Evolutionary conservation across 2,113 vertebrate species (phyloP).

Genomic region (Pyxicephalus adspersus): DNA sequence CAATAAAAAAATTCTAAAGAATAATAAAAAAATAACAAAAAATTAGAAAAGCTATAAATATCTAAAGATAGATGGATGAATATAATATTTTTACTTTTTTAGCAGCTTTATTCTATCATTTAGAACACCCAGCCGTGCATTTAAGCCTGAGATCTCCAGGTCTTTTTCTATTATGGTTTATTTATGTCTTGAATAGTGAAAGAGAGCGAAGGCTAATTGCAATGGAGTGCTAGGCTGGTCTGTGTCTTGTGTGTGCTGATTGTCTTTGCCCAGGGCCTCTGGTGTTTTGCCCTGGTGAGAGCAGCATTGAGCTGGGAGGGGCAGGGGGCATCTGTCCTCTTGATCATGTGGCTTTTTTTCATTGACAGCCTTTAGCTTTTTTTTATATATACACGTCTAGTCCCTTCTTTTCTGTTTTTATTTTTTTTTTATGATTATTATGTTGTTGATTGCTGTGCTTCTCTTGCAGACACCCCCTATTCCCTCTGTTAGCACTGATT

Average conservation of each 20-base stretch:
- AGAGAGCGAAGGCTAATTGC: not conserved
- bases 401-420: not conserved
- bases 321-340: constrained; percentile 31
- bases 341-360: not conserved
- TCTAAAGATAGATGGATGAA: no score
- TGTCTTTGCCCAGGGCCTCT: constrained; percentile 56
- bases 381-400: no score
- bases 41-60: no score
- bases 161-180: not conserved
- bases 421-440: constrained; percentile 61
- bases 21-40: no score
- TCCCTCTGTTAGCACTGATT: constrained; percentile 99
- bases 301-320: constrained; percentile 35
- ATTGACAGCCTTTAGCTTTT: not conserved
- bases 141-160: not conserved
- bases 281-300: not conserved
- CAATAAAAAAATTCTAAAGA: no score
- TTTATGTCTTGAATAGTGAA: not conserved
- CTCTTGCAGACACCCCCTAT: constrained; percentile 96
- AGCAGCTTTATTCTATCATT: not conserved
- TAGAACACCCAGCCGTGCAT: not conserved
- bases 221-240: not conserved
- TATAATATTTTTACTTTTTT: no score
- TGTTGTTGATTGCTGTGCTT: constrained; percentile 81
- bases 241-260: not conserved